Evolutionary conservation across 2,113 vertebrate genomes (phyloP).

Genomic region (Gambusia holbrooki): DNA sequence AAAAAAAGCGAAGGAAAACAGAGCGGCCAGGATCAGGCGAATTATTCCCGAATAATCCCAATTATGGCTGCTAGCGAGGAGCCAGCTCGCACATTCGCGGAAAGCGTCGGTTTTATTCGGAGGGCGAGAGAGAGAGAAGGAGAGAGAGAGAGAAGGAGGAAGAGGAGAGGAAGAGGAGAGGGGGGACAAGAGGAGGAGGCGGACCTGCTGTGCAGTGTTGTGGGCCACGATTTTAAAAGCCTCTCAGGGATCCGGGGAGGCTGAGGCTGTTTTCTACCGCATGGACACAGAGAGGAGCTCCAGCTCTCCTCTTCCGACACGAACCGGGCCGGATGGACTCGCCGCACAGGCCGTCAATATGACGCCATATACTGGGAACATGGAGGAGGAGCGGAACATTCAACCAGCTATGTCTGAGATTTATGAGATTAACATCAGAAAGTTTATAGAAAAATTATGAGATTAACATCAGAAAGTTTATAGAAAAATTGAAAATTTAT

Average conservation of each 20-base stretch:
- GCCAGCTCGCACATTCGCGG: conserved; percentile 73
- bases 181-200: conserved; percentile 1
- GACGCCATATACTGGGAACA: too few relatives aligned
- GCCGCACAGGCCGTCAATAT: too few relatives aligned
- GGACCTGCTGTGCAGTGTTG: conserved; percentile 46
- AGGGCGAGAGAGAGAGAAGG: not conserved
- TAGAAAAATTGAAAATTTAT: too few relatives aligned
- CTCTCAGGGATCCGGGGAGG: conserved; percentile 30
- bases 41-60: conserved; percentile 79
- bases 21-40: conserved; percentile 55
- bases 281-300: conserved; percentile 18
- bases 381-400: too few relatives aligned
- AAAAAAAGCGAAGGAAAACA: conserved; percentile 24
- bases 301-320: conserved; percentile 18
- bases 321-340: not conserved
- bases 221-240: conserved; percentile 42
- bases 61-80: conserved; percentile 76
- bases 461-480: too few relatives aligned
- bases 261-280: conserved; percentile 11
- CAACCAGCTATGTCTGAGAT: too few relatives aligned
- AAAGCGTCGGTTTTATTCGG: conserved; percentile 75
- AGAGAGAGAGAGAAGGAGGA: not conserved
- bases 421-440: too few relatives aligned
- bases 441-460: too few relatives aligned
- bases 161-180: not conserved